phyloP scores from a whole-genome alignment of 1,140 invertebrate genomes.

The Atta texana region DNA sequence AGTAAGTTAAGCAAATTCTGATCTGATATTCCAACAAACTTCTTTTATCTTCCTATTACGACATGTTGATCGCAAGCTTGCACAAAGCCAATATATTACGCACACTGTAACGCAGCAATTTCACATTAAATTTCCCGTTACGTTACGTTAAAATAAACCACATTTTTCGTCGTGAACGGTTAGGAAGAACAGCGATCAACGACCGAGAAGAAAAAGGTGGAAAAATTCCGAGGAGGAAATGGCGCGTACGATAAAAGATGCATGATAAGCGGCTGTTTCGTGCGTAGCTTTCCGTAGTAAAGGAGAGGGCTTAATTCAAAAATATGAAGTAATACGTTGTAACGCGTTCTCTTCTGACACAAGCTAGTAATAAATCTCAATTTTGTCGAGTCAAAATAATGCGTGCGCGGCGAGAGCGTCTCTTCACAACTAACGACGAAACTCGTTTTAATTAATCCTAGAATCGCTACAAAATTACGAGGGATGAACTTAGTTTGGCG shows the following conservation, averaged over 20 bases:
- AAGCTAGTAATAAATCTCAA: slow-evolving; percentile 58
- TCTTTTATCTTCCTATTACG: slow-evolving; percentile 28
- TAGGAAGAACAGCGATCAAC: slow-evolving; percentile 36
- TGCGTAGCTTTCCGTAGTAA: slow-evolving; percentile 36
- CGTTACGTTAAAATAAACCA: slow-evolving; percentile 48
- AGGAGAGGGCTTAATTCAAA: slow-evolving; percentile 34
- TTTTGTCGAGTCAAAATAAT: slow-evolving; percentile 51
- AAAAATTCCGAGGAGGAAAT: slow-evolving; percentile 42
- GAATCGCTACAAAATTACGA: slow-evolving; percentile 46
- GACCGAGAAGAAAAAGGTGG: slow-evolving; percentile 6
- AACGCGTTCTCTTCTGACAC: slow-evolving; percentile 48
- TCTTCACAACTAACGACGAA: slow-evolving; percentile 46
- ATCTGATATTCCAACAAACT: neutral
- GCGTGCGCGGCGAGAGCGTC: slow-evolving; percentile 18
- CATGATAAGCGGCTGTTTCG: slow-evolving; percentile 54
- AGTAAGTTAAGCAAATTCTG: slow-evolving; percentile 6
- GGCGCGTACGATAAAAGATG: slow-evolving; percentile 59
- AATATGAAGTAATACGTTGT: slow-evolving; percentile 59
- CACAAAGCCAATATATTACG: neutral
- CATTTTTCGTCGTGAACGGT: slow-evolving; percentile 41
- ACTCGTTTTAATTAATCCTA: slow-evolving; percentile 56
- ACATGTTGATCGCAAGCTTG: slow-evolving; percentile 1
- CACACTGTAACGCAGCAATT: slow-evolving; percentile 16
- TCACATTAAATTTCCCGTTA: slow-evolving; percentile 43
- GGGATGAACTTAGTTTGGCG: slow-evolving; percentile 13